These are phyloP conservation scores for Spinus olivaceus DNA, from an alignment of 2,797 vertebrate genomes.

Conservation along the genomic window DNA sequence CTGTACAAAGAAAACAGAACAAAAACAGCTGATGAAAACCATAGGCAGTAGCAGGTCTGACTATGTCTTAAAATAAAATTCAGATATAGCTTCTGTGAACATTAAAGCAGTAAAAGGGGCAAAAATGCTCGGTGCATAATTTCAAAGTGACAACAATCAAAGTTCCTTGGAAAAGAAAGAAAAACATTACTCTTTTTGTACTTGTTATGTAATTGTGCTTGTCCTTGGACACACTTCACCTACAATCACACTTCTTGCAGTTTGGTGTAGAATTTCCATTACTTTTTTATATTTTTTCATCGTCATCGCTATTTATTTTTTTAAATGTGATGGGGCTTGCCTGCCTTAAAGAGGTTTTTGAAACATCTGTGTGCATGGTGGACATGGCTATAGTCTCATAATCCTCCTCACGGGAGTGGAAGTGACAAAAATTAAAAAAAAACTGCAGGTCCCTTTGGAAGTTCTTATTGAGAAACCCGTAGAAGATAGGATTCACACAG, in stretches of 20 bases:
- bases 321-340: slow-evolving; percentile 76
- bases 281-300: slow-evolving; percentile 65
- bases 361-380: slow-evolving; percentile 87
- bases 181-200: background rate
- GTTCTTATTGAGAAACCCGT: slow-evolving; percentile 88
- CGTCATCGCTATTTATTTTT: slow-evolving; percentile 70
- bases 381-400: slow-evolving; percentile 89
- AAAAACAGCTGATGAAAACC: slow-evolving; percentile 29
- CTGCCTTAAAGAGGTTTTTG: slow-evolving; percentile 84
- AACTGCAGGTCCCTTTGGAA: slow-evolving; percentile 86
- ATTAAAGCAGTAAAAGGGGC: slow-evolving; percentile 44
- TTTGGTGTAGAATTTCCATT: slow-evolving; percentile 1
- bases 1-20: slow-evolving; percentile 26
- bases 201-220: slow-evolving; percentile 52
- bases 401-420: slow-evolving; percentile 80
- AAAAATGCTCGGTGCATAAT: background rate
- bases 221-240: slow-evolving; percentile 24
- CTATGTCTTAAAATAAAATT: slow-evolving; percentile 15
- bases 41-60: slow-evolving; percentile 27
- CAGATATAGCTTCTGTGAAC: slow-evolving; percentile 20
- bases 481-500: slow-evolving; percentile 87
- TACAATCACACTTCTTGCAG: background rate
- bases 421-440: slow-evolving; percentile 83
- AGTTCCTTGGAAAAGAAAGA: background rate
- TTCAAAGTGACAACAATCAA: slow-evolving; percentile 30